These are phyloP conservation scores for Ascidia mentula DNA, from an alignment of 23 tunicate species.

Conservation along the genomic window DNA sequence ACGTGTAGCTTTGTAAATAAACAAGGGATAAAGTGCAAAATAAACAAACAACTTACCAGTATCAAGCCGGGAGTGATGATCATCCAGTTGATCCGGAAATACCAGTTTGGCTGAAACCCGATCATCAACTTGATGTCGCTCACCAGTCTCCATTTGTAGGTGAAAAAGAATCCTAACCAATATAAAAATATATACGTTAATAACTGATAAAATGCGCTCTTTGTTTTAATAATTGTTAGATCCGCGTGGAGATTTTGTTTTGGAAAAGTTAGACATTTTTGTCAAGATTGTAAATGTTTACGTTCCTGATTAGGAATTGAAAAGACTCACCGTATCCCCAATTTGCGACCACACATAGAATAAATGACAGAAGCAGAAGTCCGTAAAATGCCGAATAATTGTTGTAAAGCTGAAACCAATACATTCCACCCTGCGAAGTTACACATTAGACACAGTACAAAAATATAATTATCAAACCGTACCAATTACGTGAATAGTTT, in stretches of 20 bases:
- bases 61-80: slow-evolving; percentile 35
- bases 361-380: slow-evolving; percentile 62
- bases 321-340: slow-evolving; percentile 90
- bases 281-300: no score
- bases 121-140: slow-evolving; percentile 49
- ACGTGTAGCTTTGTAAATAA: background rate
- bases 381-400: slow-evolving; percentile 89
- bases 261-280: no score
- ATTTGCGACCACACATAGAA: slow-evolving; percentile 42
- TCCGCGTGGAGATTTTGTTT: no score
- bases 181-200: no score
- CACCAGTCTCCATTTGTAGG: slow-evolving; percentile 36
- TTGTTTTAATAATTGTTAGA: no score
- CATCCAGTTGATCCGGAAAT: slow-evolving; percentile 47
- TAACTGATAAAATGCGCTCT: no score
- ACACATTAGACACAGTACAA: no score
- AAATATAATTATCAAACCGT: background rate
- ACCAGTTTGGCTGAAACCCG: slow-evolving; percentile 39
- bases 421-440: slow-evolving; percentile 78
- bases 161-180: slow-evolving; percentile 33
- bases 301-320: no score
- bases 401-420: slow-evolving; percentile 84
- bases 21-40: background rate
- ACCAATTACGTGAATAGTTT: background rate
- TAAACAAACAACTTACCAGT: slow-evolving; percentile 19